phyloP scores from a whole-genome alignment of 2,797 vertebrate species.

The Tauraco hartlaubi region DNA sequence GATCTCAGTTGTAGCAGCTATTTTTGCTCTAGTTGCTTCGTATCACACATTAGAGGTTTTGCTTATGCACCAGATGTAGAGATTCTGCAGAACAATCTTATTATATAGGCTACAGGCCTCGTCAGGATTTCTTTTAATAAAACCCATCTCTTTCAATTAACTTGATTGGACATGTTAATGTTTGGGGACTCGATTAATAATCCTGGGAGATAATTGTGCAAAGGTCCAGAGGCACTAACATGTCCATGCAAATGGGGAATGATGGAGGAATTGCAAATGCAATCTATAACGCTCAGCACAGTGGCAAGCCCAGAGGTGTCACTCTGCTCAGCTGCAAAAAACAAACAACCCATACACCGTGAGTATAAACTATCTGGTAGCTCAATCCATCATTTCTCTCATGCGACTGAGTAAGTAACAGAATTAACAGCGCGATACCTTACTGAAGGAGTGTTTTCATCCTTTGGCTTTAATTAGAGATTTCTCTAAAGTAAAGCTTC shows the following conservation, averaged over 20 bases:
- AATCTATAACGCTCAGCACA: conserved; percentile 69
- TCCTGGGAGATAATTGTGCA: conserved; percentile 59
- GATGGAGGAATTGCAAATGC: conserved; percentile 67
- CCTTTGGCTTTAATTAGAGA: conserved; percentile 31
- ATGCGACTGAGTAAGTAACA: conserved; percentile 2
- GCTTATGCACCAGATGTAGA: background rate
- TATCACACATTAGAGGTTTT: background rate
- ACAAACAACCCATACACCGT: conserved; percentile 73
- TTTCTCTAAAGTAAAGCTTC: background rate
- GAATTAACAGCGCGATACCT: conserved; percentile 31
- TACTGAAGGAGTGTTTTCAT: background rate
- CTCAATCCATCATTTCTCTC: conserved; percentile 49
- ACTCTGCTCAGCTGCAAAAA: conserved; percentile 70
- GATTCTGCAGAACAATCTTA: conserved; percentile 8
- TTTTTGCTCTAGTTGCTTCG: background rate
- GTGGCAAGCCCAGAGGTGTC: conserved; percentile 71
- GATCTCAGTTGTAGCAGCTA: background rate
- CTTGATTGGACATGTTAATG: conserved; percentile 63
- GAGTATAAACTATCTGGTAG: conserved; percentile 68
- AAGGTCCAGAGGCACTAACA: conserved; percentile 71
- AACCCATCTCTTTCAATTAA: conserved; percentile 68
- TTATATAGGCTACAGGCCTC: conserved; percentile 22
- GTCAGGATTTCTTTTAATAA: conserved; percentile 52
- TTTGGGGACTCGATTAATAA: conserved; percentile 66
- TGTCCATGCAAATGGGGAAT: conserved; percentile 69